A percentile compares a stretch with the other conserved stretches of the same genome.
Conservation (phyloP, 2,113 vertebrate genomes). For the Okapia johnstoni region DNA sequence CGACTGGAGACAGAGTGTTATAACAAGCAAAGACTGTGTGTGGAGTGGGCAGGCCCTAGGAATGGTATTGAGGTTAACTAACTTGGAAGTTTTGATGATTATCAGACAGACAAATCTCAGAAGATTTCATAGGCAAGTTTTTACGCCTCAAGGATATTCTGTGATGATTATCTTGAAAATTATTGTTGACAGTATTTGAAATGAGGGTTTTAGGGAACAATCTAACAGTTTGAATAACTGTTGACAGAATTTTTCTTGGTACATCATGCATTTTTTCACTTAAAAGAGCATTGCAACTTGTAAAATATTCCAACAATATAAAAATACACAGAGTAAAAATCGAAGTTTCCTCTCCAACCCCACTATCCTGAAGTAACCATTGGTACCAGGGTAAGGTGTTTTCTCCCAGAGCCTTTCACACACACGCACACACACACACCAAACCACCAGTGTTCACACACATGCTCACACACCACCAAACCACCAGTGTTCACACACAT, state of each 20-base stretch:
- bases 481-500: too few relatives aligned
- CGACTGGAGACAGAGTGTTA: neutral
- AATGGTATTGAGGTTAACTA: conserved; percentile 25
- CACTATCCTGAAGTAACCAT: neutral
- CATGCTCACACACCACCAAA: too few relatives aligned
- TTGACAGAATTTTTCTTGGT: conserved; percentile 33
- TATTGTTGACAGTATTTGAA: conserved; percentile 6
- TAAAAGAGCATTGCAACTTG: neutral
- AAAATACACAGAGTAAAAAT: neutral
- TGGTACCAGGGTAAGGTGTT: neutral
- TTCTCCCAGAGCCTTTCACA: neutral
- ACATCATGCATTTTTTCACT: neutral
- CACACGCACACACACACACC: neutral
- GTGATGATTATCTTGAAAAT: conserved; percentile 16
- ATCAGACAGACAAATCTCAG: conserved; percentile 25
- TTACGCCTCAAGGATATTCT: conserved; percentile 4
- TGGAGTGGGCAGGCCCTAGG: neutral
- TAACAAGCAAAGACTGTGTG: neutral
- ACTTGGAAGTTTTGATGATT: conserved; percentile 24
- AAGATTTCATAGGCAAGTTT: conserved; percentile 33
- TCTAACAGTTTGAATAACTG: neutral
- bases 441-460: neutral
- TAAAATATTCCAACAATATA: neutral
- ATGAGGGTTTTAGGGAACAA: neutral
- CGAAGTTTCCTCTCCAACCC: neutral